Conservation (phyloP, 2,113 vertebrate genomes). For the Hippoglossus stenolepis region DNA sequence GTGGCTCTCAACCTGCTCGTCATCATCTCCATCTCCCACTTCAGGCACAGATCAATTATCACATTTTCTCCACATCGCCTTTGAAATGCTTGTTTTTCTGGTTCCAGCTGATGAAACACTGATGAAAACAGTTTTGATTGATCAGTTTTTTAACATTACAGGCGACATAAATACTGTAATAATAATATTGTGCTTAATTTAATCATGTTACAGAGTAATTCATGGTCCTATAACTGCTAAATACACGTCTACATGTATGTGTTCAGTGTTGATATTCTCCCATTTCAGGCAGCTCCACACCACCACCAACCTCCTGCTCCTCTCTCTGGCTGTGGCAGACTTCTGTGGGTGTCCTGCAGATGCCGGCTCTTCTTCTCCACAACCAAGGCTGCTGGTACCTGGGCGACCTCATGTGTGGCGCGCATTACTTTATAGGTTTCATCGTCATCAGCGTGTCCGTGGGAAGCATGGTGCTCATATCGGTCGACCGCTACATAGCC, state of each 20-base stretch:
- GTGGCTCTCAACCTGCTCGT: constrained; percentile 67
- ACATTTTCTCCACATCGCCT: background rate
- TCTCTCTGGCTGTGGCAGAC: constrained; percentile 17
- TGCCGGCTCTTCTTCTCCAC: background rate
- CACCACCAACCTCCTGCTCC: constrained; percentile 25
- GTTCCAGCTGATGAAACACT: background rate
- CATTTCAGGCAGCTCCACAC: constrained; percentile 19
- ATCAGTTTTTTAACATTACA: background rate
- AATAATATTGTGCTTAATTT: too few species aligned
- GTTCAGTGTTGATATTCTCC: background rate
- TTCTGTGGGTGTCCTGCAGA: background rate
- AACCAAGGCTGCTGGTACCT: background rate
- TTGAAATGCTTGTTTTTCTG: background rate
- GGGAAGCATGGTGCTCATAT: constrained; percentile 19
- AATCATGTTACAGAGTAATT: too few species aligned
- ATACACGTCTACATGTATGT: background rate
- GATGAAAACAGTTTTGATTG: background rate
- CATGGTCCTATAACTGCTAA: background rate
- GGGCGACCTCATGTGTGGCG: background rate
- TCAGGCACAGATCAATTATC: constrained; percentile 36
- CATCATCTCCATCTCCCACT: constrained; percentile 66
- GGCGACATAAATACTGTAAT: too few species aligned
- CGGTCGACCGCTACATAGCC: constrained; percentile 23
- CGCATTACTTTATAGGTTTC: background rate
- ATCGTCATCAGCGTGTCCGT: constrained; percentile 27